These are phyloP conservation scores for Oopsacas minuta DNA, from an alignment of 37 sponge, comb jelly and placozoan genomes.

Conservation along the genomic window DNA sequence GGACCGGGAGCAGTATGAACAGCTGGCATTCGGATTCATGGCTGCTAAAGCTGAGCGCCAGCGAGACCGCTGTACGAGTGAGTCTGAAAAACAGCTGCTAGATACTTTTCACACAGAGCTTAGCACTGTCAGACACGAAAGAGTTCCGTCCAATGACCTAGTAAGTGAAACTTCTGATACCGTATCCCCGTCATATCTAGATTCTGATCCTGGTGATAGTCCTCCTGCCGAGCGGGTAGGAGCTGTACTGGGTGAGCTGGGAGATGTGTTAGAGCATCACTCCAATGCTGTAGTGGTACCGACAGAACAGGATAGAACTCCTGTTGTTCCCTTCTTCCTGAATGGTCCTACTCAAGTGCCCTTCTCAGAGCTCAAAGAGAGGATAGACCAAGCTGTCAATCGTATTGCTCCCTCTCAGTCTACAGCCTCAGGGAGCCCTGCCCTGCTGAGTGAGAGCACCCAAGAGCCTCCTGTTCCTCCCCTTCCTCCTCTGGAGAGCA, in stretches of 20 bases:
- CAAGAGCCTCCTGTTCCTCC: background rate
- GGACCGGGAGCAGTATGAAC: background rate
- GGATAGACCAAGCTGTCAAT: background rate
- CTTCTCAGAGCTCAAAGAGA: background rate
- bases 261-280: conserved; percentile 4
- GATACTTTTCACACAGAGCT: background rate
- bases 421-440: background rate
- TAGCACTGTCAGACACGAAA: background rate
- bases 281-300: background rate
- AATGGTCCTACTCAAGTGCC: background rate
- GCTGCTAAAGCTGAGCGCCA: background rate
- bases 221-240: background rate
- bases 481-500: background rate
- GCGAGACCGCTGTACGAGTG: background rate
- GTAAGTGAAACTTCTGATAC: background rate
- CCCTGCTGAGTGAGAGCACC: background rate
- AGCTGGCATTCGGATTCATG: background rate
- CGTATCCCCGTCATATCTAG: background rate
- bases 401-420: background rate
- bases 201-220: background rate
- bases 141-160: background rate
- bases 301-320: background rate
- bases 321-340: background rate
- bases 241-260: background rate
- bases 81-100: background rate